A percentile compares a stretch with the other conserved stretches of the same genome.
These are phyloP conservation scores for Formica aserva DNA, from an alignment of 2,888 invertebrate genomes.

Conservation along the genomic window DNA sequence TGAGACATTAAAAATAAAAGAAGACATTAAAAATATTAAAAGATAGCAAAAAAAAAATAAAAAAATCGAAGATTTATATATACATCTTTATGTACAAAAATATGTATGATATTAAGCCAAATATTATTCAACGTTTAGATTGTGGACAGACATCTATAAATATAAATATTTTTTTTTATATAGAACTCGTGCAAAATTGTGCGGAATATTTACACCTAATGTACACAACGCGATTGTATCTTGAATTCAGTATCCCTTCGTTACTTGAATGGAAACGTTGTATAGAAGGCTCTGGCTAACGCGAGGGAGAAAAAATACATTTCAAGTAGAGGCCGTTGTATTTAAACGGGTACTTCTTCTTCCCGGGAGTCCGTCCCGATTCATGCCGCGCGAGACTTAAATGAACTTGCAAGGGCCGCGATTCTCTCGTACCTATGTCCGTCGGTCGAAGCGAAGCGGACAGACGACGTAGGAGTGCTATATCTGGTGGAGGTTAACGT, in stretches of 20 bases:
- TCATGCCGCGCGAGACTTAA: conserved; percentile 56
- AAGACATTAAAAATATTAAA: neutral
- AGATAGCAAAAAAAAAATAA: neutral
- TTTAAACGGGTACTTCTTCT: conserved; percentile 30
- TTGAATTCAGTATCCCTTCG: conserved; percentile 11
- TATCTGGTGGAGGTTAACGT: conserved; percentile 70
- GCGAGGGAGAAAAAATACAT: conserved; percentile 2
- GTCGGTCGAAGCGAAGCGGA: conserved; percentile 42
- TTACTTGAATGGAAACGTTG: neutral
- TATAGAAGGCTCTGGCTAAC: neutral
- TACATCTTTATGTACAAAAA: neutral
- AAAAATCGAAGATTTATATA: neutral
- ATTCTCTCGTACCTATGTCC: conserved; percentile 33
- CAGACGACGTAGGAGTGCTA: conserved; percentile 54
- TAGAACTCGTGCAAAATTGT: neutral
- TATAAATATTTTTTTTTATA: neutral
- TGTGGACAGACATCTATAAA: neutral
- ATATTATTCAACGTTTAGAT: neutral
- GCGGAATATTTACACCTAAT: neutral
- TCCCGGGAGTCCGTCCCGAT: conserved; percentile 55
- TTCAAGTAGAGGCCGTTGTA: conserved; percentile 42
- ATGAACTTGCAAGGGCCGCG: conserved; percentile 59
- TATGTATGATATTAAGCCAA: neutral
- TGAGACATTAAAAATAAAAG: too few relatives aligned
- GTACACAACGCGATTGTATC: neutral